Evolutionary conservation across 2,113 vertebrate species (phyloP).

Genomic region (Hydropotes inermis): DNA sequence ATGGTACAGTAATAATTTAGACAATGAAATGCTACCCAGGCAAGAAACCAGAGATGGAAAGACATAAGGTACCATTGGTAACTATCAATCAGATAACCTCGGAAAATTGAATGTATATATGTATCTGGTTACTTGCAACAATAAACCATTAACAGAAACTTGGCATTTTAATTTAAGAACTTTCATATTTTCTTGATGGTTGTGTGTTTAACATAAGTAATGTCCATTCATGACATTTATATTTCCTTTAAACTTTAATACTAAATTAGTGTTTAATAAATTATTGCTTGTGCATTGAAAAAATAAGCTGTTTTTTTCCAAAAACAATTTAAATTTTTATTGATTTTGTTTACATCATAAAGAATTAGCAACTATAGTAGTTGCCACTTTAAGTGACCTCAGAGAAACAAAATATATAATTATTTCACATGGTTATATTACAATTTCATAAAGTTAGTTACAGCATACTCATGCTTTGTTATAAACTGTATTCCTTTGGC

Average conservation of each 20-base stretch:
- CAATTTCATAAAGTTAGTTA: conserved; percentile 55
- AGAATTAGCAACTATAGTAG: conserved; percentile 45
- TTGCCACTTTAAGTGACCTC: conserved; percentile 68
- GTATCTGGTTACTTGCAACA: not conserved
- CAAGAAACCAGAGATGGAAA: not conserved
- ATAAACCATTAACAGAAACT: not conserved
- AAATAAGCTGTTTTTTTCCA: not conserved
- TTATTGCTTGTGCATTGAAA: not conserved
- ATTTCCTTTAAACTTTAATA: not conserved
- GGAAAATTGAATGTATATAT: not conserved
- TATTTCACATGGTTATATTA: conserved; percentile 75
- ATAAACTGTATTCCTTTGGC: not conserved
- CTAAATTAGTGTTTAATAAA: not conserved
- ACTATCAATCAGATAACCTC: not conserved
- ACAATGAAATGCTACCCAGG: not conserved
- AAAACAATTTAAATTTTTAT: conserved; percentile 79
- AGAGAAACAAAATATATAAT: conserved; percentile 69
- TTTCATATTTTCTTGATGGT: not conserved
- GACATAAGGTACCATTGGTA: not conserved
- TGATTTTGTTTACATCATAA: conserved; percentile 73
- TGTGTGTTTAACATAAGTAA: not conserved
- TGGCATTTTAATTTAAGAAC: conserved; percentile 12
- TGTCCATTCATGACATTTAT: not conserved
- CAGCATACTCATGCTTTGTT: conserved; percentile 57
- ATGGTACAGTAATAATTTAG: not conserved